phyloP scores from a whole-genome alignment of 2,113 vertebrate genomes.

The Syngnathus scovelli region DNA sequence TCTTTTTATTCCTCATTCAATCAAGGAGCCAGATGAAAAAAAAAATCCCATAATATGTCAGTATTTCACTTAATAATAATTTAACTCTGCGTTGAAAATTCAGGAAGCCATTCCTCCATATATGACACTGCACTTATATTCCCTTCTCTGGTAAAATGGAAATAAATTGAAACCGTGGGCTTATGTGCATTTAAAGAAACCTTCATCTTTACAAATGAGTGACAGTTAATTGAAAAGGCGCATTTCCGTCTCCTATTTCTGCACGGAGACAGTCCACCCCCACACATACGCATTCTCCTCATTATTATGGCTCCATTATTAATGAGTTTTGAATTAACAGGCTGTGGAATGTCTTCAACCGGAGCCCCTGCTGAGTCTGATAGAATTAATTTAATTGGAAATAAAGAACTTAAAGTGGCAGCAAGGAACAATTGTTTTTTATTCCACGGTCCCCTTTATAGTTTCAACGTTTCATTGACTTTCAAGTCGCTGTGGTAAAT shows the following conservation, averaged over 20 bases:
- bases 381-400: constrained; percentile 7
- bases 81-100: constrained; percentile 49
- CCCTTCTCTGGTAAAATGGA: constrained; percentile 53
- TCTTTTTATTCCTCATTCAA: constrained; percentile 41
- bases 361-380: constrained; percentile 45
- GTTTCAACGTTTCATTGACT: neutral
- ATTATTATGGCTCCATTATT: constrained; percentile 56
- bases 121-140: constrained; percentile 52
- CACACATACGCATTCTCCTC: constrained; percentile 38
- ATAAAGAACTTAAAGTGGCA: constrained; percentile 7
- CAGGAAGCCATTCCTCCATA: constrained; percentile 43
- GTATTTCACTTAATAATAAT: constrained; percentile 25
- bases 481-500: neutral
- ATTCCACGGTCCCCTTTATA: neutral
- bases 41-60: constrained; percentile 58
- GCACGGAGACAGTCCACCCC: constrained; percentile 49
- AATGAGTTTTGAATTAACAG: constrained; percentile 63
- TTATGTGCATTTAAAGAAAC: constrained; percentile 55
- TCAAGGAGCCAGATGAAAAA: constrained; percentile 38
- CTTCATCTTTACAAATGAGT: constrained; percentile 65
- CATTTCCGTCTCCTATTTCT: constrained; percentile 18
- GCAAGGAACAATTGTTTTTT: neutral
- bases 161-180: constrained; percentile 58
- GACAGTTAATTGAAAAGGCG: constrained; percentile 56
- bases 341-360: constrained; percentile 39